Evolutionary conservation across 2,888 invertebrate species (phyloP).

Genomic region (Nowickia ferox): DNA sequence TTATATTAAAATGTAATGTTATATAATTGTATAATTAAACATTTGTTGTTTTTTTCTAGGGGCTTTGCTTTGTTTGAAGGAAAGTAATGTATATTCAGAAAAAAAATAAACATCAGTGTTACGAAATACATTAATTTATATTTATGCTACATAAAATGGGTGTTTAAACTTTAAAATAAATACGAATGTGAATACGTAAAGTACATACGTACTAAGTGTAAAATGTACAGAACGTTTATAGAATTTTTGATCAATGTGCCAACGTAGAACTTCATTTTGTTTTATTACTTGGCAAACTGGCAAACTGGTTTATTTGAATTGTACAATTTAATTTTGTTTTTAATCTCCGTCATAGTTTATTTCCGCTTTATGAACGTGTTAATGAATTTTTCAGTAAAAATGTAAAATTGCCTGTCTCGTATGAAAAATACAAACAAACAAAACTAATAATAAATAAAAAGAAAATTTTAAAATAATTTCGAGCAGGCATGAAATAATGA

Average conservation of each 20-base stretch:
- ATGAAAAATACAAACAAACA: background rate
- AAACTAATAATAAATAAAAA: background rate
- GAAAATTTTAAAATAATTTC: constrained; percentile 5
- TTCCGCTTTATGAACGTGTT: constrained; percentile 75
- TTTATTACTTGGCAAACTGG: constrained; percentile 56
- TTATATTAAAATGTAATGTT: too few relatives aligned
- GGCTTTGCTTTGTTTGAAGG: constrained; percentile 9
- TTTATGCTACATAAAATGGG: constrained; percentile 8
- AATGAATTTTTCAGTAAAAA: constrained; percentile 71
- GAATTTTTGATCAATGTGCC: constrained; percentile 63
- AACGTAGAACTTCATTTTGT: constrained; percentile 8
- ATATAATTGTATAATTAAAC: too few relatives aligned
- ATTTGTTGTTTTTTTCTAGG: too few relatives aligned
- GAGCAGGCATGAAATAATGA: constrained; percentile 30
- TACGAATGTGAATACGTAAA: constrained; percentile 22
- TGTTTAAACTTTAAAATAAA: constrained; percentile 46
- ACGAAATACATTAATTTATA: constrained; percentile 13
- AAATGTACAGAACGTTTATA: constrained; percentile 57
- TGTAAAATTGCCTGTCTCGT: constrained; percentile 27
- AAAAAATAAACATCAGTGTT: background rate
- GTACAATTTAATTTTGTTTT: constrained; percentile 45
- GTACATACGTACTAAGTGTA: constrained; percentile 6
- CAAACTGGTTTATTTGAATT: constrained; percentile 63
- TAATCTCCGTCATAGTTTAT: constrained; percentile 73
- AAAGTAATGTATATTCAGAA: constrained; percentile 13